These are phyloP conservation scores for Lycaon pictus DNA, from an alignment of 2,113 vertebrate genomes.

Conservation along the genomic window DNA sequence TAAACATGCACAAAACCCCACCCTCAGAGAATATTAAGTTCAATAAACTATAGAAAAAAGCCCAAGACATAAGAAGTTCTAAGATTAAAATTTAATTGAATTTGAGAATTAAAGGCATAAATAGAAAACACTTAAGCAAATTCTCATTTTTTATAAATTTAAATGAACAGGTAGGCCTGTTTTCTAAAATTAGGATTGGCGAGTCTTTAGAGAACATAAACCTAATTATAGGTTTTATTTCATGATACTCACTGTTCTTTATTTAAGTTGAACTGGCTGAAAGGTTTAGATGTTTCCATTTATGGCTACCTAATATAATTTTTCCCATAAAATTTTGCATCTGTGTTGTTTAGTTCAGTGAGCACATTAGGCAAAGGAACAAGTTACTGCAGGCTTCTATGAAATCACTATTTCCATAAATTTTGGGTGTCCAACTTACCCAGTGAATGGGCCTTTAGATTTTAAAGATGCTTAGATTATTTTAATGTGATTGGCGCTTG, in stretches of 20 bases:
- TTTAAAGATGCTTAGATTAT: conserved; percentile 62
- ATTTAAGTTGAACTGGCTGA: conserved; percentile 16
- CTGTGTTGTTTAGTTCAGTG: conserved; percentile 38
- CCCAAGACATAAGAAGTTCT: neutral
- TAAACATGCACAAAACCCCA: neutral
- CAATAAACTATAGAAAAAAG: conserved; percentile 8
- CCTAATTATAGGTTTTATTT: neutral
- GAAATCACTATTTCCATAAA: conserved; percentile 67
- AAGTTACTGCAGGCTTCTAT: conserved; percentile 43
- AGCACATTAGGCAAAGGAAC: neutral
- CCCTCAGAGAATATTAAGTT: neutral
- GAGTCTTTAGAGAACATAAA: neutral
- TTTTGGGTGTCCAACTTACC: neutral
- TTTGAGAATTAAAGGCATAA: neutral
- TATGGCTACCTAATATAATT: neutral
- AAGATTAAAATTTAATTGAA: neutral
- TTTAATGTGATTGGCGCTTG: conserved; percentile 53
- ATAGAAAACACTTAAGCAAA: neutral
- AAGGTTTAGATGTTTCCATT: neutral
- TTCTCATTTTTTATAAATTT: conserved; percentile 26
- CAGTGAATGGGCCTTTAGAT: conserved; percentile 48
- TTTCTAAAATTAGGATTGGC: conserved; percentile 1
- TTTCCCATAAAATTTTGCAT: conserved; percentile 51
- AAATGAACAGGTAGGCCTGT: neutral
- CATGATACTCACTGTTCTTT: neutral